phyloP scores from a whole-genome alignment of 2,888 invertebrate species.

The Caenorhabditis panamensis region DNA sequence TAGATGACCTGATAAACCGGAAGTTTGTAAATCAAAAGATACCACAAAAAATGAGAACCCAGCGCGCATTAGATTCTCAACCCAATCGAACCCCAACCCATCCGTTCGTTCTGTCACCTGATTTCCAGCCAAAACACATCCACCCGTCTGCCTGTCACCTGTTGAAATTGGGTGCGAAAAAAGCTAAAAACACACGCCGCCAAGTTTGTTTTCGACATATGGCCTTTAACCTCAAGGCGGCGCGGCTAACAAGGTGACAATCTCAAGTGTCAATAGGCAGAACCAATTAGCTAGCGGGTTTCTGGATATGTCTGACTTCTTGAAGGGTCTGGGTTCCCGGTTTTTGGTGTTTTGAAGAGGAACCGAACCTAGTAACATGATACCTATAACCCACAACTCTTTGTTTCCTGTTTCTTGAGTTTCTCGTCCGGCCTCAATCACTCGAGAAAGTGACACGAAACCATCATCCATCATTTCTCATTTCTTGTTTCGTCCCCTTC shows the following conservation, averaged over 20 bases:
- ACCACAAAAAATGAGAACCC: too few relatives aligned
- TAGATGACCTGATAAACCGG: too few relatives aligned
- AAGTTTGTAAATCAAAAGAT: too few relatives aligned
- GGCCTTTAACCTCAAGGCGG: not conserved
- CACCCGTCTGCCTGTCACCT: conserved; percentile 8
- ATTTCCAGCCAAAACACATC: not conserved
- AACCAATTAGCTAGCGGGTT: not conserved
- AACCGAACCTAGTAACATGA: too few relatives aligned
- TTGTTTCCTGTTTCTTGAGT: not conserved
- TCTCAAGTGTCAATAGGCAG: conserved; percentile 1
- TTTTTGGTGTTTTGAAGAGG: too few relatives aligned
- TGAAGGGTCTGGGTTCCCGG: too few relatives aligned
- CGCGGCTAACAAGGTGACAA: not conserved
- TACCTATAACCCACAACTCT: not conserved
- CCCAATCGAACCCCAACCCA: too few relatives aligned
- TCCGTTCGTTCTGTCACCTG: not conserved
- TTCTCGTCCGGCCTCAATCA: not conserved
- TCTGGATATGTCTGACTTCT: too few relatives aligned
- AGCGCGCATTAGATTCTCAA: too few relatives aligned
- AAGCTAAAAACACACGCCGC: not conserved
- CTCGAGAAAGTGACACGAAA: conserved; percentile 39
- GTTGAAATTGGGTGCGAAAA: conserved; percentile 28
- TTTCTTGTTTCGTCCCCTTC: conserved; percentile 38
- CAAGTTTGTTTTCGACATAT: not conserved
- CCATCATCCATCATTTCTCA: conserved; percentile 61